Evolutionary conservation across 2,888 invertebrate genomes (phyloP).

Genomic region (Melanargia galathea): DNA sequence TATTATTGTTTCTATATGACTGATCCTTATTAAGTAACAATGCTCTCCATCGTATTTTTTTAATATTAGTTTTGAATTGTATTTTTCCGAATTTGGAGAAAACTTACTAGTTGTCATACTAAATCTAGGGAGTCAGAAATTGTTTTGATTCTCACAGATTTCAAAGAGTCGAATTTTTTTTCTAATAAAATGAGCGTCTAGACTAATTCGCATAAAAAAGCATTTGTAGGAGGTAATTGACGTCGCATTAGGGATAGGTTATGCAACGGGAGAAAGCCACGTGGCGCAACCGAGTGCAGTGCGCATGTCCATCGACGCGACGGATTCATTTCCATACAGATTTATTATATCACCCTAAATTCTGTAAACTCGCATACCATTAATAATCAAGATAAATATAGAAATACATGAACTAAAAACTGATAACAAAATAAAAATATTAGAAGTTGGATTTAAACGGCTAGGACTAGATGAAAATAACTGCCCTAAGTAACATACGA

Average conservation of each 20-base stretch:
- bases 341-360: background rate
- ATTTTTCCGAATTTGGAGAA: too few species aligned
- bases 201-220: constrained; percentile 4
- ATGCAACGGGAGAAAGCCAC: constrained; percentile 76
- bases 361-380: background rate
- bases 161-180: too few species aligned
- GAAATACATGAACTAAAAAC: background rate
- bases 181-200: constrained; percentile 6
- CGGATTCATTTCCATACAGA: constrained; percentile 21
- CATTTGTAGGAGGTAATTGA: background rate
- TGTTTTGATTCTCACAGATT: too few species aligned
- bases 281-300: constrained; percentile 56
- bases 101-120: too few species aligned
- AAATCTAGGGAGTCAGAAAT: too few species aligned
- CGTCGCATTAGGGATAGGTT: constrained; percentile 59
- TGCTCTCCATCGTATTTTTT: too few species aligned
- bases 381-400: background rate
- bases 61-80: too few species aligned
- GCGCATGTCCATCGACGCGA: constrained; percentile 62
- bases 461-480: background rate
- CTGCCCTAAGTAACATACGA: too few species aligned
- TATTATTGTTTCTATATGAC: background rate
- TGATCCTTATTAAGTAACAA: background rate
- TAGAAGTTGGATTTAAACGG: background rate
- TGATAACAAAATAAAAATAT: background rate